Conservation (phyloP, 1,140 invertebrate species). For the Periplaneta americana region DNA sequence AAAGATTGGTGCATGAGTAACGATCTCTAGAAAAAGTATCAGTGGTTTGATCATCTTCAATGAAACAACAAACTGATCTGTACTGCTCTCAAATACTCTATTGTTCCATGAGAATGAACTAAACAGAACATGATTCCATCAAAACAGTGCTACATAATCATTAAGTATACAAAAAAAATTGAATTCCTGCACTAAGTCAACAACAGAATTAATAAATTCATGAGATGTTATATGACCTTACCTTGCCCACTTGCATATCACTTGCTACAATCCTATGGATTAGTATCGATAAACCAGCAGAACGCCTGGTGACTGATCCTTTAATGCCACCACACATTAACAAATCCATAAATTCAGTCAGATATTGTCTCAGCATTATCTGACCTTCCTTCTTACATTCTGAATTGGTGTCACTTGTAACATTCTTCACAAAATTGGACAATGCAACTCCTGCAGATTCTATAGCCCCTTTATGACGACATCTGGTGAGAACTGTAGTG, state of each 20-base stretch:
- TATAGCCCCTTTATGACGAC: constrained; percentile 75
- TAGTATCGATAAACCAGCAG: constrained; percentile 71
- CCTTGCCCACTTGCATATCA: constrained; percentile 47
- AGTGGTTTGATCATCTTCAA: too few relatives aligned
- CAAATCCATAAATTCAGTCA: background rate
- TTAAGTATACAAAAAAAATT: too few relatives aligned
- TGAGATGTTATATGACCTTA: too few relatives aligned
- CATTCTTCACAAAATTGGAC: constrained; percentile 32
- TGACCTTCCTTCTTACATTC: constrained; percentile 11
- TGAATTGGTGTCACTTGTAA: background rate
- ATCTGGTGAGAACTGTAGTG: constrained; percentile 59
- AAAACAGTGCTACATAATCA: too few relatives aligned
- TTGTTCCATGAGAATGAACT: too few relatives aligned
- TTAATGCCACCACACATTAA: background rate
- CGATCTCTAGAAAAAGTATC: too few relatives aligned
- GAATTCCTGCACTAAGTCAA: too few relatives aligned
- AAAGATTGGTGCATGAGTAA: too few relatives aligned
- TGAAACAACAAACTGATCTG: too few relatives aligned
- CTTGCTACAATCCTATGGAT: constrained; percentile 63
- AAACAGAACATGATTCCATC: too few relatives aligned
- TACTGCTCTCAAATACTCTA: too few relatives aligned
- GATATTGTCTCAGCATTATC: background rate
- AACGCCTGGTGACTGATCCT: constrained; percentile 53
- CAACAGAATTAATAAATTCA: too few relatives aligned
- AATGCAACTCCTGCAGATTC: constrained; percentile 61